phyloP scores from a whole-genome alignment of 2,888 invertebrate species.

The Xanthorhoe spadicearia region DNA sequence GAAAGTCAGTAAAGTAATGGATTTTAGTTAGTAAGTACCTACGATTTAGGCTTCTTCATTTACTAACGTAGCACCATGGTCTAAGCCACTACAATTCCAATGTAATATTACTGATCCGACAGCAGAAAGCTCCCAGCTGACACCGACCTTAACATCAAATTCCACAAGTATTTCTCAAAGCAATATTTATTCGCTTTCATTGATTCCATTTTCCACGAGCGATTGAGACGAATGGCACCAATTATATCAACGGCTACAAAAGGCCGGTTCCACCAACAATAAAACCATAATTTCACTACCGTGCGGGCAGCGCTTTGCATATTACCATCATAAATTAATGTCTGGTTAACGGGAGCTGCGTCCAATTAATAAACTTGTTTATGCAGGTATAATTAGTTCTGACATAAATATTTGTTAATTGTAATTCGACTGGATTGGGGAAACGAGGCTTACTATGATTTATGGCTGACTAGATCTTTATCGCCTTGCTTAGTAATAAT shows the following conservation, averaged over 20 bases:
- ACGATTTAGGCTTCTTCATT: too few relatives aligned
- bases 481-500: background rate
- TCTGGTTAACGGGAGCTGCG: slow-evolving; percentile 40
- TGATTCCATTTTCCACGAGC: slow-evolving; percentile 25
- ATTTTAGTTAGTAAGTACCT: background rate
- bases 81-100: too few relatives aligned
- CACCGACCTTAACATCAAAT: background rate
- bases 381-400: slow-evolving; percentile 42
- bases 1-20: slow-evolving; percentile 1
- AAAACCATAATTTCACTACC: slow-evolving; percentile 46
- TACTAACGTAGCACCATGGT: too few relatives aligned
- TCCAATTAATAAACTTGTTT: slow-evolving; percentile 38
- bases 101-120: too few relatives aligned
- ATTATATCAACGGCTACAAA: slow-evolving; percentile 68
- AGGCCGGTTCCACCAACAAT: slow-evolving; percentile 40
- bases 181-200: slow-evolving; percentile 3
- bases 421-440: slow-evolving; percentile 14
- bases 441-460: slow-evolving; percentile 1
- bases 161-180: background rate
- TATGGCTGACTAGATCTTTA: background rate
- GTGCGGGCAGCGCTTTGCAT: slow-evolving; percentile 47
- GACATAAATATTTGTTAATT: slow-evolving; percentile 38
- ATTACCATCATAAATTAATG: slow-evolving; percentile 40
- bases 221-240: slow-evolving; percentile 74
- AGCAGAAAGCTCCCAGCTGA: too few relatives aligned